Evolutionary conservation across 2,888 invertebrate species (phyloP), one percentile per base, ranked within the genome.

Genomic region (Ceratothoa steindachneri): DNA sequence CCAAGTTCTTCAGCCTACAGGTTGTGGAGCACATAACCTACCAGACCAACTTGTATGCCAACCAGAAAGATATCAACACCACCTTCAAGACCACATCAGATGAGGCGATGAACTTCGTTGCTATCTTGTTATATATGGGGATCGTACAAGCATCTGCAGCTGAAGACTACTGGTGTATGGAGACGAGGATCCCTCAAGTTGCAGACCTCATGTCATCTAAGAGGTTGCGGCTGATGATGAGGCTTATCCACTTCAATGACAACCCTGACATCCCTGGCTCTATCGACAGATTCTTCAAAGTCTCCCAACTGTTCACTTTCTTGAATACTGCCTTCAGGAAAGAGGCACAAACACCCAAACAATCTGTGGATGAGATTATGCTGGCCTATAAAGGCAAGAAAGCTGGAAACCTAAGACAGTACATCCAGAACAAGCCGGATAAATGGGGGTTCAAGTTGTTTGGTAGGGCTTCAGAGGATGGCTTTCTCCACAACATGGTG

Each of bases 21-120:
- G 51, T 75, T 22, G 67, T 75, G 24, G 30, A 73, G 4, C 68
- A 69, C 29, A 75, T 67, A 27, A 52, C 52, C 12, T 71, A 71
- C n/a, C 71, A 77, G 27, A 74, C 74, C 2, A 77, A 77, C 52
- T 64, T 77, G 12, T 77, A 71, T 65, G 73, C 74, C 68, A 65
- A 55, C 3, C 71, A 75, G 22, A 68, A 75, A 24, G 72, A 72
- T 31, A 30, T 30, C n/a, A 31, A 19, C 53, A 69, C 72, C 0
- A 65, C 75, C 66, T 75, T 75, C 69, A 31, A 19, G 30, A 75
- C 75, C n/a, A 41, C 52, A 53, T 65, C 64, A n/a, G 4, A 65
- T 52, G 75, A 72, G 41, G 69, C 72, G 19, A 5, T 24, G 1
- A 51, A 28, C n/a, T 75, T 75, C 19, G 29, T 72, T 64, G 69